Evolutionary conservation across 2,113 vertebrate species (phyloP), one percentile per base, ranked within the genome.

Genomic region (Sprattus sprattus): DNA sequence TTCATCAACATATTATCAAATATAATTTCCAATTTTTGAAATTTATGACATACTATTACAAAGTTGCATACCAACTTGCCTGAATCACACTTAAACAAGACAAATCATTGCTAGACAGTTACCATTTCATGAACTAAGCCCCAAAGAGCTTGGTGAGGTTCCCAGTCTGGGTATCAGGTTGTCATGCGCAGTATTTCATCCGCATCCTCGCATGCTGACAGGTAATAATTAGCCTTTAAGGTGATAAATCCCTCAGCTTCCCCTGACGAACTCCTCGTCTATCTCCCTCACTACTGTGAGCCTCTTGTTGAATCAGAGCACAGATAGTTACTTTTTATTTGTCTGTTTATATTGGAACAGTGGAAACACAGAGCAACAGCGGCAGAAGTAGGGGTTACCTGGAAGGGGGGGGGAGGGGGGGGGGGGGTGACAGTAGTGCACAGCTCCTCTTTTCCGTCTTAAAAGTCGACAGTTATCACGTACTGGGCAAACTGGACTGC

Each of bases 151-250:
- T 92, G 91, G 90, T 87, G 82, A 15, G 85, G 49, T 92, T 88
- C 88, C 87, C 45, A 88, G 89, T 85, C 83, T 81, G 45, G 83
- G 64, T 32, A 88, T 84, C 84, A 91, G 91, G 83, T 90, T 89
- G 89, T 85, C 75, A 84, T 71, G 81, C 83, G 85, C 89, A 85
- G 89, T 92, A 92, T 92, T 93, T 94, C 91, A 93, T 86, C 88
- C 22, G 20, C 54, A 81, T 90, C 90, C 85, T 82, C 60, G 85
- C 91, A 84, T 60, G 83, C 50, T 88, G 89, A 88, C 91, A 94
- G 93, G 92, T 95, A 92, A 92, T 90, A 92, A 93, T 95, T 94
- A 94, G 88, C 85, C 81, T 81, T 80, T 89, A 87, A 84, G 78
- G 84, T 86, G 85, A 88, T 95, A 94, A 94, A 95, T 94, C 89